Percentiles rank a stretch among this genome's conserved stretches.
phyloP scores from a whole-genome alignment of 2,888 invertebrate genomes.

The Brachycybe producta region DNA sequence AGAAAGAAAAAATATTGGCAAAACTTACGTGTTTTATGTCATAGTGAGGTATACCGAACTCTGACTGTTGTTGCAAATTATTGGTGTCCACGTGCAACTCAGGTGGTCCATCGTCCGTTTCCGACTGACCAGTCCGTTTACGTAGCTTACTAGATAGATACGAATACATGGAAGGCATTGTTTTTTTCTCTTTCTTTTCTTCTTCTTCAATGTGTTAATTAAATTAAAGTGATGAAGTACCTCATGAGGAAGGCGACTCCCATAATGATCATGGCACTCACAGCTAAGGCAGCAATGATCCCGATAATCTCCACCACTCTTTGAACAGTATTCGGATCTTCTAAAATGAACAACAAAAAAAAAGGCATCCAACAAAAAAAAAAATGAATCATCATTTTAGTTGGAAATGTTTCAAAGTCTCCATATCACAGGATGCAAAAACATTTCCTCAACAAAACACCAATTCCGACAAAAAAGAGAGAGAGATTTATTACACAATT shows the following conservation, averaged over 20 bases:
- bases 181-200: background rate
- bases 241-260: conserved; percentile 6
- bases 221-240: background rate
- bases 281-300: conserved; percentile 9
- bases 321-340: background rate
- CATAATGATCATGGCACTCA: conserved; percentile 11
- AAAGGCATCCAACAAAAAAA: background rate
- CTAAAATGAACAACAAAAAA: background rate
- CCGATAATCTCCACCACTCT: conserved; percentile 7
- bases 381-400: background rate
- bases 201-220: background rate
- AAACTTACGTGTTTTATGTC: conserved; percentile 3
- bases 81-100: no score
- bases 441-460: no score
- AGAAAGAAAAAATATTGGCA: no score
- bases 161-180: no score
- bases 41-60: background rate
- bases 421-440: no score
- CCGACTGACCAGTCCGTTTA: no score
- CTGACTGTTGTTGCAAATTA: no score
- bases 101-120: no score
- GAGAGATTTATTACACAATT: no score
- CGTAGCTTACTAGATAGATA: background rate
- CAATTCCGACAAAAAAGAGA: no score
- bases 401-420: no score